A percentile compares a stretch with the other conserved stretches of the same genome.
Conservation (phyloP, 2,888 invertebrate species). For the Campaea margaritaria region DNA sequence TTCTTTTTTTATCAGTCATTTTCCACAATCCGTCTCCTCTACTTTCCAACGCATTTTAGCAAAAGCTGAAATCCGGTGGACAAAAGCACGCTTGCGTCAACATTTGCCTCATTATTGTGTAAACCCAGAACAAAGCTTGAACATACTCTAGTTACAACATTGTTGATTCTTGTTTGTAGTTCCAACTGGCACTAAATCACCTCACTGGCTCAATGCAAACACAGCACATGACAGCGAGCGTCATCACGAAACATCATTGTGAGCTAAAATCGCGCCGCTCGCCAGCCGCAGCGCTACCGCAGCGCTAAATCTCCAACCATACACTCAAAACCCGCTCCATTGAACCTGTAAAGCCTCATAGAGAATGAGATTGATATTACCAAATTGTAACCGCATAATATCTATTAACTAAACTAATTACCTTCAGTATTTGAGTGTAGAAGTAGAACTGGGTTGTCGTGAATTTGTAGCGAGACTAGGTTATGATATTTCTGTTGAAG, state of each 20-base stretch:
- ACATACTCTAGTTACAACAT: neutral
- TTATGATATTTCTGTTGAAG: no score
- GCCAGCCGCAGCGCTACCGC: conserved; percentile 21
- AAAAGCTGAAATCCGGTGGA: no score
- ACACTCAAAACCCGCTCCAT: conserved; percentile 20
- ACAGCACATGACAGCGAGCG: conserved; percentile 20
- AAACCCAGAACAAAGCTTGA: neutral
- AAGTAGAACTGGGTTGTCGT: neutral
- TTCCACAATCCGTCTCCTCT: no score
- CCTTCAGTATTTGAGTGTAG: conserved; percentile 6
- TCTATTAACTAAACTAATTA: conserved; percentile 20
- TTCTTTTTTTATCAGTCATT: no score
- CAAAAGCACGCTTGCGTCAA: no score
- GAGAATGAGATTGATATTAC: conserved; percentile 23
- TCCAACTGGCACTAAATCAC: neutral
- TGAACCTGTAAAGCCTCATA: conserved; percentile 4
- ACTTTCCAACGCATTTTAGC: no score
- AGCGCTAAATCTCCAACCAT: conserved; percentile 23
- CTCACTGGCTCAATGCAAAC: conserved; percentile 11
- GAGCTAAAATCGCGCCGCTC: conserved; percentile 24
- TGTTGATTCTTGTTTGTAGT: no score
- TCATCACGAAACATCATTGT: conserved; percentile 42
- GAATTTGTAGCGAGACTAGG: neutral
- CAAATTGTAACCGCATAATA: conserved; percentile 24
- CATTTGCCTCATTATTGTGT: no score